phyloP scores from a whole-genome alignment of 1,140 invertebrate species.

The Macrobrachium nipponense region DNA sequence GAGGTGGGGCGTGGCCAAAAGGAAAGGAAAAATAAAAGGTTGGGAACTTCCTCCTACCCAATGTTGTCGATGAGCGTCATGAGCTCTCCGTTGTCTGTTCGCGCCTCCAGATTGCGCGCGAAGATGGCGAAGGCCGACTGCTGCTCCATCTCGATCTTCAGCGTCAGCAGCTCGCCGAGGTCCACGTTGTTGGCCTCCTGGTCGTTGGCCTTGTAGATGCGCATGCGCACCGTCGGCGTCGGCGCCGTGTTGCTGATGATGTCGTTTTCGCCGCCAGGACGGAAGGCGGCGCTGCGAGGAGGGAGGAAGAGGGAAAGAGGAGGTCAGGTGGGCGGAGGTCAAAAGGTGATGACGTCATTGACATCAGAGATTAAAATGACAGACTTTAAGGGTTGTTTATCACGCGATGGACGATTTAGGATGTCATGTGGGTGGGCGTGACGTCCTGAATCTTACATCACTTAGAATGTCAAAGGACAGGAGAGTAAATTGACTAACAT shows the following conservation, averaged over 20 bases:
- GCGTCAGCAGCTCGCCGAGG: slow-evolving; percentile 70
- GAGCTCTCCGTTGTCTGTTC: slow-evolving; percentile 71
- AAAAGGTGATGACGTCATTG: neutral
- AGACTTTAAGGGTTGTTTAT: neutral
- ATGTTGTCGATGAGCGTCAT: slow-evolving; percentile 71
- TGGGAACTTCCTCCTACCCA: slow-evolving; percentile 67
- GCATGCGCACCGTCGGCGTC: slow-evolving; percentile 71
- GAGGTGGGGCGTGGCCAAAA: no score
- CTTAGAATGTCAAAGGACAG: no score
- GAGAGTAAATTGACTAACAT: no score
- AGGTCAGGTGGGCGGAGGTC: neutral
- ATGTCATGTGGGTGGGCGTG: no score
- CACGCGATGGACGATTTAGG: no score
- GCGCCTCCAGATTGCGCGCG: slow-evolving; percentile 71
- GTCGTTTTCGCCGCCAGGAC: slow-evolving; percentile 67
- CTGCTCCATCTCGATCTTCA: slow-evolving; percentile 71
- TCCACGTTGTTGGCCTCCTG: slow-evolving; percentile 70
- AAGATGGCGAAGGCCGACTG: slow-evolving; percentile 71
- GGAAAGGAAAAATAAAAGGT: no score
- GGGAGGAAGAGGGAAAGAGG: neutral
- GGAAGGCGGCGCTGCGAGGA: slow-evolving; percentile 46
- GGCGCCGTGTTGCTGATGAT: slow-evolving; percentile 72
- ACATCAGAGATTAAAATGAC: no score
- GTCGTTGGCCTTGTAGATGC: slow-evolving; percentile 69
- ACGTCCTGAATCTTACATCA: no score